Percentiles rank a stretch among this genome's conserved stretches.
Evolutionary conservation across 2,797 vertebrate species (phyloP).

Genomic region (Adelosebastes latens): DNA sequence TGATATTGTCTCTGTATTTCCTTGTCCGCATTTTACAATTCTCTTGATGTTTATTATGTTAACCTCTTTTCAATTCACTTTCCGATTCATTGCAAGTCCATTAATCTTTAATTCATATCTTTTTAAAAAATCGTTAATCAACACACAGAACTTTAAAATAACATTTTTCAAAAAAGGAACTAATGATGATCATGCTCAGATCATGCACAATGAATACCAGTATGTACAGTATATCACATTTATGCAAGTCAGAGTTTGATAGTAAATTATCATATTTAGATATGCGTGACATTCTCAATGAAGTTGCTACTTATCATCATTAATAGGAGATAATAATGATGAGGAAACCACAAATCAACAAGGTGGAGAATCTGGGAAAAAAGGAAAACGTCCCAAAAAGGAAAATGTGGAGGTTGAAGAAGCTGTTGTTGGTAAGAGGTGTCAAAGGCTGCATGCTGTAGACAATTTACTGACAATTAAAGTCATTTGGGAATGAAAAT

Average conservation of each 20-base stretch:
- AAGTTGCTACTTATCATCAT: conserved; percentile 52
- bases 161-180: neutral
- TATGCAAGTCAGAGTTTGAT: too few relatives aligned
- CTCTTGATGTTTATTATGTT: neutral
- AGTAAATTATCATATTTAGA: neutral
- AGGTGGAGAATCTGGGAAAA: conserved; percentile 53
- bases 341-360: conserved; percentile 53
- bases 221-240: neutral
- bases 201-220: neutral
- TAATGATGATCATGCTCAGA: neutral
- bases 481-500: conserved; percentile 52
- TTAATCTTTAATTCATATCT: neutral
- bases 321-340: conserved; percentile 67
- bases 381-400: conserved; percentile 56
- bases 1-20: neutral
- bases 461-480: conserved; percentile 8
- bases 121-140: neutral
- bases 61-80: neutral
- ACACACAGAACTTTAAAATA: neutral
- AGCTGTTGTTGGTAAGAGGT: conserved; percentile 73
- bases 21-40: neutral
- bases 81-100: neutral
- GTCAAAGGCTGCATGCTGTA: conserved; percentile 50
- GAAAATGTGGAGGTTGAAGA: conserved; percentile 59
- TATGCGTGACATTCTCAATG: conserved; percentile 8